Percentiles rank a stretch among this genome's conserved stretches.
phyloP scores from a whole-genome alignment of 2,888 invertebrate species.

The Liposcelis brunnea region DNA sequence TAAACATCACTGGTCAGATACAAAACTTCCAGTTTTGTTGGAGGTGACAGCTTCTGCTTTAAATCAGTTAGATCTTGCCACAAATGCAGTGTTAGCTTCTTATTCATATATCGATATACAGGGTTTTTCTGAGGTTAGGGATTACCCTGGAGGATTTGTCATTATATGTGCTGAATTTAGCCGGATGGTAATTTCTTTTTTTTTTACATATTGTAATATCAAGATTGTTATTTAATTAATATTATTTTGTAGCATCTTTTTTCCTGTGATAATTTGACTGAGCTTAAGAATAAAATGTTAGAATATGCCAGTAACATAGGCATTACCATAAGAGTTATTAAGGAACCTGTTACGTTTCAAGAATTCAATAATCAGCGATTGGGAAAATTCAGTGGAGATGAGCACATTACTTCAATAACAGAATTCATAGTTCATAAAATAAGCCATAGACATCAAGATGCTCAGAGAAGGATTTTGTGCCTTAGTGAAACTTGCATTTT shows the following conservation, averaged over 20 bases:
- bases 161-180: slow-evolving; percentile 84
- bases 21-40: slow-evolving; percentile 66
- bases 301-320: slow-evolving; percentile 72
- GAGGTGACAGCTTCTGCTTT: slow-evolving; percentile 86
- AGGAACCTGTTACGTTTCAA: slow-evolving; percentile 66
- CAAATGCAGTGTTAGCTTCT: slow-evolving; percentile 61
- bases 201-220: background rate
- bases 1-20: slow-evolving; percentile 95
- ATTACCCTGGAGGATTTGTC: slow-evolving; percentile 84
- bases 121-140: slow-evolving; percentile 60
- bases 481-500: slow-evolving; percentile 88
- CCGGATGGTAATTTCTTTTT: slow-evolving; percentile 51
- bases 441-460: slow-evolving; percentile 63
- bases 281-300: slow-evolving; percentile 70
- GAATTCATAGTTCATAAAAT: slow-evolving; percentile 95
- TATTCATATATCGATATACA: slow-evolving; percentile 78
- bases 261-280: slow-evolving; percentile 66
- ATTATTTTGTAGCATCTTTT: slow-evolving; percentile 53
- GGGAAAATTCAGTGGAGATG: slow-evolving; percentile 87
- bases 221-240: slow-evolving; percentile 12
- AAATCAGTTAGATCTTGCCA: slow-evolving; percentile 80
- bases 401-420: slow-evolving; percentile 86
- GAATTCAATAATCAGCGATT: slow-evolving; percentile 77
- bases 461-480: slow-evolving; percentile 78
- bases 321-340: slow-evolving; percentile 64